Evolutionary conservation across 2,888 invertebrate genomes (phyloP).

Genomic region (Andrena haemorrhoa): DNA sequence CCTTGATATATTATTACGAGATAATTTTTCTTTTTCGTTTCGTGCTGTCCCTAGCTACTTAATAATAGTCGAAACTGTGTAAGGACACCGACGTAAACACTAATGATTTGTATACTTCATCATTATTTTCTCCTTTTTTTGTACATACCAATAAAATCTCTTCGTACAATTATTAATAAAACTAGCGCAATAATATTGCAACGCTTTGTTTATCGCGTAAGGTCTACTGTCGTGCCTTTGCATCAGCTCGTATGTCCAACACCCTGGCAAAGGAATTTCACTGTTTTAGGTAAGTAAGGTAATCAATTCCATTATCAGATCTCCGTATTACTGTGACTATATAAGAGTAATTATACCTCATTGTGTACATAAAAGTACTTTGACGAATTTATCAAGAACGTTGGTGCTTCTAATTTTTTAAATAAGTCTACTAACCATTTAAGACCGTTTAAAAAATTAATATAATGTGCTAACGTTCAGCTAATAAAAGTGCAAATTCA

Average conservation of each 20-base stretch:
- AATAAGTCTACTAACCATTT: too few species aligned
- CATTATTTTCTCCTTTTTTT: constrained; percentile 71
- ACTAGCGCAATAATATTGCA: constrained; percentile 68
- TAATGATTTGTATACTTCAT: constrained; percentile 75
- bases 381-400: too few species aligned
- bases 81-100: constrained; percentile 63
- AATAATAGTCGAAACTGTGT: constrained; percentile 61
- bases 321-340: too few species aligned
- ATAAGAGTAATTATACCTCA: too few species aligned
- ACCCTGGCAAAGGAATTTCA: neutral
- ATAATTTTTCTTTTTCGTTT: constrained; percentile 59
- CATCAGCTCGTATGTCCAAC: neutral
- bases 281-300: constrained; percentile 10
- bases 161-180: constrained; percentile 72
- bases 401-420: too few species aligned
- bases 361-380: too few species aligned
- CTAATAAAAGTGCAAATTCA: too few species aligned
- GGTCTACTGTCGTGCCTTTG: neutral
- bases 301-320: too few species aligned
- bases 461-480: too few species aligned
- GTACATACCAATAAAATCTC: constrained; percentile 72
- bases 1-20: constrained; percentile 58
- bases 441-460: too few species aligned
- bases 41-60: constrained; percentile 66
- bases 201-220: constrained; percentile 68